Base-by-base conservation (phyloP, 2,113 vertebrate genomes). In the Lepus europaeus region DNA sequence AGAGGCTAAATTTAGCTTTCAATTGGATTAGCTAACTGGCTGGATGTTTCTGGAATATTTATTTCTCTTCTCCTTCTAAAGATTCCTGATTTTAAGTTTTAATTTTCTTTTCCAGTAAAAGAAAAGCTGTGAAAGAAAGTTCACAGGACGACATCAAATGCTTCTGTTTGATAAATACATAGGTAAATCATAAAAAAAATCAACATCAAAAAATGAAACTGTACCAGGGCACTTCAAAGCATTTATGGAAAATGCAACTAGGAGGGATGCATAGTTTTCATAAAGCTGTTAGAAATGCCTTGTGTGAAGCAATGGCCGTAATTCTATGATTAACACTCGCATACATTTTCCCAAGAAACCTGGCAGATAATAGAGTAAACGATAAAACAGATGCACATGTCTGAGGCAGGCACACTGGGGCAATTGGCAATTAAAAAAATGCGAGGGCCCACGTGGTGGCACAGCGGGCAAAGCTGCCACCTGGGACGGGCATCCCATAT, bases 81-180 rank as follows among this genome's bases (percentile, higher is more conserved):
- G 29, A 45, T 20, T 72, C 64, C n/a, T 72, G 16, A 29, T 49
- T 92, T 80, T 73, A 22, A 25, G 11, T n/a, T 85, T 33, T 20
- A 73, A 49, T 76, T 6, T 79, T 83, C 49, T 53, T 49, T 92
- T 68, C 56, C 82, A 73, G n/a, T 10, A 77, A 92, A 89, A 70
- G 45, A 92, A 93, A 87, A 20, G 39, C 82, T 74, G 36, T 7
- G 76, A 92, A 89, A 64, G 36, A 93, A 93, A 88, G 20, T 29
- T 68, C 13, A 39, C 31, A 53, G 19, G 11, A 56, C 66, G 56
- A 72, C 12, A 6, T 23, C 68, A 64, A 87, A n/a, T 64, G 3
- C 39, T 69, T 79, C 10, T 29, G 56, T 68, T 72, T 66, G 39
- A 45, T 45, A 31, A 79, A 76, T 29, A 29, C 3, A 49, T n/a